Evolutionary conservation across 2,113 vertebrate species (phyloP).

Genomic region (Gyps fulvus): DNA sequence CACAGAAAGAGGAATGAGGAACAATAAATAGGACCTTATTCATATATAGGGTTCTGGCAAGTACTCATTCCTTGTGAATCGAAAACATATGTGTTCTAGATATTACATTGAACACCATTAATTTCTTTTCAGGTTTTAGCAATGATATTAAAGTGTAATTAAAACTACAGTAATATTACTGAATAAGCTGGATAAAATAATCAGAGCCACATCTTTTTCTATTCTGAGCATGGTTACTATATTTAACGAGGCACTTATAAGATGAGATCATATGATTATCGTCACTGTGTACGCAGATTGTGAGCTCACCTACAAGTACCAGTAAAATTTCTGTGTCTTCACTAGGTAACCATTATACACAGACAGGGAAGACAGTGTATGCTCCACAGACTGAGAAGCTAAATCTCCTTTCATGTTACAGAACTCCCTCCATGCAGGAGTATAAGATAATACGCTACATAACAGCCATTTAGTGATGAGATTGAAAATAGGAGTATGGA

Average conservation of each 20-base stretch:
- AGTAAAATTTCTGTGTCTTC: not conserved
- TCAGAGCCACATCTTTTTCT: not conserved
- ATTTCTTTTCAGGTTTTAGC: not conserved
- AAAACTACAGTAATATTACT: not conserved
- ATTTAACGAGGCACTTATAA: not conserved
- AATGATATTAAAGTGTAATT: not conserved
- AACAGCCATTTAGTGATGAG: not conserved
- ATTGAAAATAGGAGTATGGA: not conserved
- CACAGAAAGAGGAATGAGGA: not conserved
- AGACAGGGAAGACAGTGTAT: not conserved
- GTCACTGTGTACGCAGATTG: rapidly evolving
- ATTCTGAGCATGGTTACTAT: not conserved
- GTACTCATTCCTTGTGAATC: not conserved
- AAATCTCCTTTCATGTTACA: not conserved
- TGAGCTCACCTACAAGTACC: not conserved
- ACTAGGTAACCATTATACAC: not conserved
- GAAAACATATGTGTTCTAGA: not conserved
- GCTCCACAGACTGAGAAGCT: not conserved
- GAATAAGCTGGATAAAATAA: not conserved
- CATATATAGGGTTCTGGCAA: not conserved
- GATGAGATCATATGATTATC: not conserved
- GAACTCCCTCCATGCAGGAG: not conserved
- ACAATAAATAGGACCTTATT: not conserved
- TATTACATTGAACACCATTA: not conserved
- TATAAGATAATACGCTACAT: not conserved